A percentile compares a stretch with the other conserved stretches of the same genome.
Evolutionary conservation across 2,888 invertebrate genomes (phyloP).

Genomic region (Drosophila nr. fundita): DNA sequence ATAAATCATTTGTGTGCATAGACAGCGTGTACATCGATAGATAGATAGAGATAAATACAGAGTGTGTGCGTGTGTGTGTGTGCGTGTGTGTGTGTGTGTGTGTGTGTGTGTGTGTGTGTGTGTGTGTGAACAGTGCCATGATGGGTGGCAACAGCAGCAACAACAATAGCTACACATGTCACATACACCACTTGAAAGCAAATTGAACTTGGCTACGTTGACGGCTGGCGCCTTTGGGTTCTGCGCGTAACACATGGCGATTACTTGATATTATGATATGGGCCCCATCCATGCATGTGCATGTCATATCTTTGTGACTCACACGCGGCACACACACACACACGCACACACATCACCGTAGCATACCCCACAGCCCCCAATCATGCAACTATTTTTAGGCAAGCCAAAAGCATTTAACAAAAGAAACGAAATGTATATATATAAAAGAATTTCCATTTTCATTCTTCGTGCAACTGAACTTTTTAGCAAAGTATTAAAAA

Average conservation of each 20-base stretch:
- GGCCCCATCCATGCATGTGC: constrained; percentile 4
- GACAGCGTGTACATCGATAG: constrained; percentile 55
- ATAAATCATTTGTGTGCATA: constrained; percentile 73
- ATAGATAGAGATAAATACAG: constrained; percentile 36
- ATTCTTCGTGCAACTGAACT: constrained; percentile 45
- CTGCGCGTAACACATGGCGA: constrained; percentile 66
- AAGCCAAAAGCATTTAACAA: constrained; percentile 59
- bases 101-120: constrained; percentile 7
- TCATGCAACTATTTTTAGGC: constrained; percentile 58
- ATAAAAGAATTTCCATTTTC: constrained; percentile 58
- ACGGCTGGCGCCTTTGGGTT: constrained; percentile 65
- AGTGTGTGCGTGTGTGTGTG: constrained; percentile 1
- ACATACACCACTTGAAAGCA: constrained; percentile 61
- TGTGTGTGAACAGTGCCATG: constrained; percentile 13
- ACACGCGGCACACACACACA: constrained; percentile 18
- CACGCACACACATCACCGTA: background rate
- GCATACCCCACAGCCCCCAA: background rate
- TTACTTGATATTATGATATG: constrained; percentile 63
- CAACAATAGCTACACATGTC: constrained; percentile 36
- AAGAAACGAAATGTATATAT: constrained; percentile 37
- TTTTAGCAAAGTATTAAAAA: constrained; percentile 30
- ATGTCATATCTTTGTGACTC: constrained; percentile 53
- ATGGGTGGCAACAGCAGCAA: constrained; percentile 40
- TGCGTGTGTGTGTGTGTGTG: constrained; percentile 6
- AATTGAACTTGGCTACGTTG: constrained; percentile 68